Base-by-base conservation (phyloP, 2,888 invertebrate genomes). In the Julus scandinavius region DNA sequence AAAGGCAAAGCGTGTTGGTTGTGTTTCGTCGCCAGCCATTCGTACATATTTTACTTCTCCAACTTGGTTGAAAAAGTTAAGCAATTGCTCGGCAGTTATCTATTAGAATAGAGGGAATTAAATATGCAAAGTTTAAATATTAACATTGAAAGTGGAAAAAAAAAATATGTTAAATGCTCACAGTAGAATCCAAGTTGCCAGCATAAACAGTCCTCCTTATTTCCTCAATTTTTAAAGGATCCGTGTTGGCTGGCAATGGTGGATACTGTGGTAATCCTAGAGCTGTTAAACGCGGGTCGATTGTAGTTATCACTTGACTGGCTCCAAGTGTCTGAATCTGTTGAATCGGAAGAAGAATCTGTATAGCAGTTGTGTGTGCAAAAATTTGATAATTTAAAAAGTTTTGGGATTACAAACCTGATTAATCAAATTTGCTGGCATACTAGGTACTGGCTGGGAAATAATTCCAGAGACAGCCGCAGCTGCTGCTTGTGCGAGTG, bases 1-100 rank as follows among this genome's bases (percentile, higher is more conserved):
- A 91, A 99, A 94, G 3, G 97, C 97, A 93, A 96, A 97, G 17
- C 92, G 91, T 38, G 92, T 91, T 2, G 92, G 91, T 85, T 95
- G 95, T 88, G 94, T 94, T 86, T 96, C 96, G 90, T 96, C 94
- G n/a, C 96, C 96, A 91, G 98, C 98, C 93, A 97, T 96, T 45
- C 99, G 94, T 88, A 98, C 93, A 92, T 98, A 99, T 92, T 99
- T 99, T 0, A 99, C 97, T 93, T 99, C 98, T 17, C 97, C 98
- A 85, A 96, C 96, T 90, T 94, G 94, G 88, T 95, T 94, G 92
- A 99, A 98, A 92, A 96, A 96, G 89, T 96, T 96, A 91, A 98
- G 94, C n/a, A 99, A 93, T 91, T 97, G 96, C 90, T 98, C 96
- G 6, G 96, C 94, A 7, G 92, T 91, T 20, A 91, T 91, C 92